phyloP scores from a whole-genome alignment of 2,888 invertebrate genomes.

The Tipula unca region DNA sequence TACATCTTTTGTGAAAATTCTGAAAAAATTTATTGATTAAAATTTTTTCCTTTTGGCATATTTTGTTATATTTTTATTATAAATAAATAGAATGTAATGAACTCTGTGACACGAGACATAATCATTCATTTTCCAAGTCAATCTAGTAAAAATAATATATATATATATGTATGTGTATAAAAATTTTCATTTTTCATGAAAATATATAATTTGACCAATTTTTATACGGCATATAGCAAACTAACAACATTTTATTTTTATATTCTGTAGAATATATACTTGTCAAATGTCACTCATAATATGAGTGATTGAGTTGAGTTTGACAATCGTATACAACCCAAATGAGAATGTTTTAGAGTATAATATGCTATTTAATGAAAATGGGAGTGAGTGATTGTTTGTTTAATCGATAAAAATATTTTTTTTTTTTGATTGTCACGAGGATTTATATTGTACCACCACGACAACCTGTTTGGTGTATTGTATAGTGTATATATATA shows the following conservation, averaged over 20 bases:
- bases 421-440: not conserved
- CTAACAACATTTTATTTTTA: not conserved
- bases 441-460: slow-evolving; percentile 14
- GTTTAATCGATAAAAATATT: not conserved
- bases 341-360: not conserved
- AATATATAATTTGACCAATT: slow-evolving; percentile 8
- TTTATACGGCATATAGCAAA: not conserved
- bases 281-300: slow-evolving; percentile 23
- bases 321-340: slow-evolving; percentile 2
- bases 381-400: not conserved
- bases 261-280: slow-evolving; percentile 18
- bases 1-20: not conserved
- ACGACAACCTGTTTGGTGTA: not conserved
- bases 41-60: not conserved
- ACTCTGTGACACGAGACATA: slow-evolving; percentile 18
- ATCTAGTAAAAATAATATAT: not conserved
- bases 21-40: not conserved
- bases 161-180: not conserved
- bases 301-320: slow-evolving; percentile 22
- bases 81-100: slow-evolving; percentile 14
- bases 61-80: not conserved
- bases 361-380: not conserved
- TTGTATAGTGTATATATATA: not conserved
- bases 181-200: not conserved
- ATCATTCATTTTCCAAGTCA: slow-evolving; percentile 19